phyloP scores from a whole-genome alignment of 2,113 vertebrate genomes.

The Oceanodroma tethys region DNA sequence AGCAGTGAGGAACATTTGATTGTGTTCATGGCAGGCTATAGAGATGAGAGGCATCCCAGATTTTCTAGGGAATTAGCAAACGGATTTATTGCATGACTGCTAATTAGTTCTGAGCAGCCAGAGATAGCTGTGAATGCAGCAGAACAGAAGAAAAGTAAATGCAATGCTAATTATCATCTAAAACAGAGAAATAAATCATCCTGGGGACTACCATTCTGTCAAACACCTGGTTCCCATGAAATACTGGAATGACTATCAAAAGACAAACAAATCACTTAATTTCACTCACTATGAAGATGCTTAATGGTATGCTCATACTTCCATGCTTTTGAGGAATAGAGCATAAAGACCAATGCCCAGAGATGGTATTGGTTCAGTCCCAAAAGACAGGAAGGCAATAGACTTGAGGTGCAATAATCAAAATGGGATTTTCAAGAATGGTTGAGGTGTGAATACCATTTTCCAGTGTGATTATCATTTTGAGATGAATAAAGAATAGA shows the following conservation, averaged over 20 bases:
- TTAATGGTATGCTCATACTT: neutral
- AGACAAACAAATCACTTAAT: neutral
- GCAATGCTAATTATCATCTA: constrained; percentile 22
- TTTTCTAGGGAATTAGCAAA: constrained; percentile 49
- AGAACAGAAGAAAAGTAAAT: constrained; percentile 39
- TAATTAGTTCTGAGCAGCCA: constrained; percentile 50
- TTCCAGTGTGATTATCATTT: neutral
- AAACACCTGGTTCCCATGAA: constrained; percentile 10
- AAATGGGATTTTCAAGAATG: neutral
- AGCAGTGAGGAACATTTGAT: neutral
- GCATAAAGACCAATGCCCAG: neutral
- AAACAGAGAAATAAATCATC: constrained; percentile 27
- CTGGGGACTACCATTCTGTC: neutral
- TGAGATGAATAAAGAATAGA: neutral
- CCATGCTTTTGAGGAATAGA: neutral
- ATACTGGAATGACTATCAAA: constrained; percentile 24
- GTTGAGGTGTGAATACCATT: neutral
- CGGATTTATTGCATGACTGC: constrained; percentile 21
- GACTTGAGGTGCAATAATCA: neutral
- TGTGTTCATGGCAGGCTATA: neutral
- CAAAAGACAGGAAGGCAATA: neutral
- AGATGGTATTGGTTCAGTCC: neutral
- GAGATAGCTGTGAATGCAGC: constrained; percentile 15
- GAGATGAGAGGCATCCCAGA: neutral
- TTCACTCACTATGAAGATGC: neutral